Percentiles rank a stretch among this genome's conserved stretches.
These are phyloP conservation scores for Helobdella robusta DNA, from an alignment of 2,888 invertebrate genomes.

Conservation along the genomic window DNA sequence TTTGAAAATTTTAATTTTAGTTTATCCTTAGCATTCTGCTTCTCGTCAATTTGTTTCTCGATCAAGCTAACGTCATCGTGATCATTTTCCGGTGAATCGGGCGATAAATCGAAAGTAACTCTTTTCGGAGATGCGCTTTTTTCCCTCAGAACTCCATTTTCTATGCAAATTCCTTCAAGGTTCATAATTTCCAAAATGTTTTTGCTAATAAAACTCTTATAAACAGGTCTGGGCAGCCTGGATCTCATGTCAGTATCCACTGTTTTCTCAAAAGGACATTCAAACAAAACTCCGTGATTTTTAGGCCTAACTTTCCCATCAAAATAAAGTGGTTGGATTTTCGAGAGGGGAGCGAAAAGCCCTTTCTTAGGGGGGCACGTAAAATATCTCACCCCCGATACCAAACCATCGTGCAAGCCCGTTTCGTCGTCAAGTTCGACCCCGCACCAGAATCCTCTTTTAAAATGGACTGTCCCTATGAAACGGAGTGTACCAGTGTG, in stretches of 20 bases:
- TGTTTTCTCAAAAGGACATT: conserved; percentile 15
- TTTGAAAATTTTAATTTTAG: conserved; percentile 5
- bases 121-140: background rate
- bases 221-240: background rate
- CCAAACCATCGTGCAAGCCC: conserved; percentile 60
- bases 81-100: conserved; percentile 2
- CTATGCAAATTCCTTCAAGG: background rate
- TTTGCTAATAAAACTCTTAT: conserved; percentile 4
- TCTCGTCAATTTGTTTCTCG: background rate
- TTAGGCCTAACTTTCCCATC: background rate
- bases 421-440: conserved; percentile 56
- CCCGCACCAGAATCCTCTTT: conserved; percentile 59
- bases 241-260: background rate
- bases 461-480: conserved; percentile 56
- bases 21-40: background rate
- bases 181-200: background rate
- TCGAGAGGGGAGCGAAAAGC: conserved; percentile 58
- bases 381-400: conserved; percentile 59
- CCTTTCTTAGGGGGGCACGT: conserved; percentile 56
- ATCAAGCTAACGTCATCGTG: background rate
- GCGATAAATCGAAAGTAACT: conserved; percentile 10
- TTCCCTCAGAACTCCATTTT: background rate
- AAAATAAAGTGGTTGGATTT: conserved; percentile 46
- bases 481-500: conserved; percentile 53
- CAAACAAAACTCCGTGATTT: conserved; percentile 18